Evolutionary conservation across 2,888 invertebrate species (phyloP).

Genomic region (Drosophila affinis): DNA sequence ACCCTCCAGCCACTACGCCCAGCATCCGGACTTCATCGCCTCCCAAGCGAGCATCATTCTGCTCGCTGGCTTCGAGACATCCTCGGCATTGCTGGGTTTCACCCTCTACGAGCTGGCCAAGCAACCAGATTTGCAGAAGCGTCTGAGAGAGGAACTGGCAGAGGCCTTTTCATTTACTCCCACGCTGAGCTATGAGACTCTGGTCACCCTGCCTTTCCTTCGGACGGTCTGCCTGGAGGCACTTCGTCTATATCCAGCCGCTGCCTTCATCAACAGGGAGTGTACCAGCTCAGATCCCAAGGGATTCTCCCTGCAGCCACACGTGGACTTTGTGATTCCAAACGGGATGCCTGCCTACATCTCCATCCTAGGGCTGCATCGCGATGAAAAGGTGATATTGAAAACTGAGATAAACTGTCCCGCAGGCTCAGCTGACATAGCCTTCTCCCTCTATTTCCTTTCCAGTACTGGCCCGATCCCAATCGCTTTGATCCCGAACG

Average conservation of each 20-base stretch:
- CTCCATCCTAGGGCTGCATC: slow-evolving; percentile 79
- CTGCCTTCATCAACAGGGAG: slow-evolving; percentile 81
- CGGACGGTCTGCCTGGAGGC: slow-evolving; percentile 83
- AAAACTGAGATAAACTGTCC: neutral
- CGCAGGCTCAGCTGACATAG: neutral
- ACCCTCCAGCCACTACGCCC: slow-evolving; percentile 50
- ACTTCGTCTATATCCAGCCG: slow-evolving; percentile 81
- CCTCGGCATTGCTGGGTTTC: slow-evolving; percentile 83
- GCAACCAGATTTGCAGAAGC: slow-evolving; percentile 81
- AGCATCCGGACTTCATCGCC: slow-evolving; percentile 75
- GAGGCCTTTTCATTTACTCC: slow-evolving; percentile 48
- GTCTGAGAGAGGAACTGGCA: slow-evolving; percentile 82
- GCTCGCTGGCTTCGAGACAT: slow-evolving; percentile 81
- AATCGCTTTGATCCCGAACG: slow-evolving; percentile 79
- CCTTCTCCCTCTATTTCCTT: neutral
- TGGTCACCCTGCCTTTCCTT: slow-evolving; percentile 82
- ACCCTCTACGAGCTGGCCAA: slow-evolving; percentile 83
- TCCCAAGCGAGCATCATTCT: slow-evolving; percentile 81
- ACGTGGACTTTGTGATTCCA: slow-evolving; percentile 72
- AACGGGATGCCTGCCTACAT: slow-evolving; percentile 81
- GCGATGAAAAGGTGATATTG: slow-evolving; percentile 75
- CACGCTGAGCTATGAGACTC: slow-evolving; percentile 79
- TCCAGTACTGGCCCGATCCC: slow-evolving; percentile 80
- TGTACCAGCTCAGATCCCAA: slow-evolving; percentile 60
- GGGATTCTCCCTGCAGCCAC: slow-evolving; percentile 71